Percentiles rank a stretch among this genome's conserved stretches.
Evolutionary conservation across 2,888 invertebrate genomes (phyloP).

Genomic region (Corbicula japonica): DNA sequence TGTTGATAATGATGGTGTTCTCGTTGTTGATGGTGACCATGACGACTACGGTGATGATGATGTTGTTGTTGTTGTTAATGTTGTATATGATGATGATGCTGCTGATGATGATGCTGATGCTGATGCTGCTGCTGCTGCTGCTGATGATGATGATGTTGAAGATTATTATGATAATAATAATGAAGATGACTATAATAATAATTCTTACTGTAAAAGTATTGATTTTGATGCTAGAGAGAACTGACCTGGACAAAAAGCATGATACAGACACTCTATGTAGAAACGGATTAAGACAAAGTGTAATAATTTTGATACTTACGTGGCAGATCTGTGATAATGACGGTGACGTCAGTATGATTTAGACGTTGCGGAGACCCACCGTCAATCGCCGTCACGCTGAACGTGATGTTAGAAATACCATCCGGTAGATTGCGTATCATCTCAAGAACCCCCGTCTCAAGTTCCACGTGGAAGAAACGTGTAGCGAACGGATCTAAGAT

Average conservation of each 20-base stretch:
- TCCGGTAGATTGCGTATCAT: constrained; percentile 62
- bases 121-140: no score
- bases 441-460: constrained; percentile 65
- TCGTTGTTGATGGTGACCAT: constrained; percentile 17
- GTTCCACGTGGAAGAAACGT: constrained; percentile 59
- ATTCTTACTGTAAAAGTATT: constrained; percentile 3
- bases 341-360: constrained; percentile 59
- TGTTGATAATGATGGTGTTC: constrained; percentile 21
- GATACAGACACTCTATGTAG: no score
- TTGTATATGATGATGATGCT: no score
- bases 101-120: no score
- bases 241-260: no score
- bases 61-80: no score
- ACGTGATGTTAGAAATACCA: constrained; percentile 46
- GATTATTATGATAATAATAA: no score
- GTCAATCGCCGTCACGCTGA: constrained; percentile 73
- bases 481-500: constrained; percentile 56
- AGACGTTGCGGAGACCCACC: constrained; percentile 73
- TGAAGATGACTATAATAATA: no score
- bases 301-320: constrained; percentile 78
- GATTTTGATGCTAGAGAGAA: background rate
- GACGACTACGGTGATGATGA: constrained; percentile 24
- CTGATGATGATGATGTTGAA: no score
- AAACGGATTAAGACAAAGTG: no score
- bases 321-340: constrained; percentile 67